These are phyloP conservation scores for Tamias sibiricus DNA, from an alignment of 2,113 vertebrate species.

Conservation along the genomic window DNA sequence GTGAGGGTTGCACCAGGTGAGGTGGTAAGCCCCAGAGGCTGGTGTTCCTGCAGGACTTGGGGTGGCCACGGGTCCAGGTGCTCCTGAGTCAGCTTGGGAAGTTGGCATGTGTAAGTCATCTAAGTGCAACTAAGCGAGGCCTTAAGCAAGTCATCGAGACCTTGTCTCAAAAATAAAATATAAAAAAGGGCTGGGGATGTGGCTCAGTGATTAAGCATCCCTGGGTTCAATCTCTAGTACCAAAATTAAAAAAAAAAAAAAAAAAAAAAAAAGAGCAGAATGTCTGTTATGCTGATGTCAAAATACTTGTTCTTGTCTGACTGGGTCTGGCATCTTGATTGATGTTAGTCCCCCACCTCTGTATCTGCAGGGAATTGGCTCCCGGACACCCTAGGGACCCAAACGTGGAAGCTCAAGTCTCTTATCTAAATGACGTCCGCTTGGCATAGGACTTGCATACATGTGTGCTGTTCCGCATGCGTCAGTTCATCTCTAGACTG, in stretches of 20 bases:
- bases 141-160: too few relatives aligned
- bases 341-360: background rate
- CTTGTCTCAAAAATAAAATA: too few relatives aligned
- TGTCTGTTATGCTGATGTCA: fast-evolving
- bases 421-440: too few relatives aligned
- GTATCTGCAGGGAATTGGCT: fast-evolving
- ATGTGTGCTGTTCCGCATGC: background rate
- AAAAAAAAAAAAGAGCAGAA: background rate
- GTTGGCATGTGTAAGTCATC: too few relatives aligned
- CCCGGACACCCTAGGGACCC: background rate
- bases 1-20: too few relatives aligned
- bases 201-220: too few relatives aligned
- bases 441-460: background rate
- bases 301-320: background rate
- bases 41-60: too few relatives aligned
- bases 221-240: background rate
- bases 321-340: background rate
- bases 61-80: too few relatives aligned
- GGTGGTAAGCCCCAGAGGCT: too few relatives aligned
- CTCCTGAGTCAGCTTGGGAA: too few relatives aligned
- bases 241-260: background rate
- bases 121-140: too few relatives aligned
- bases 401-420: background rate
- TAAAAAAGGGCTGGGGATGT: too few relatives aligned
- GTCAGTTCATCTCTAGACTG: background rate